Percentiles rank a stretch among this genome's conserved stretches.
Conservation (phyloP, 2,797 vertebrate genomes). For the Peromyscus eremicus region DNA sequence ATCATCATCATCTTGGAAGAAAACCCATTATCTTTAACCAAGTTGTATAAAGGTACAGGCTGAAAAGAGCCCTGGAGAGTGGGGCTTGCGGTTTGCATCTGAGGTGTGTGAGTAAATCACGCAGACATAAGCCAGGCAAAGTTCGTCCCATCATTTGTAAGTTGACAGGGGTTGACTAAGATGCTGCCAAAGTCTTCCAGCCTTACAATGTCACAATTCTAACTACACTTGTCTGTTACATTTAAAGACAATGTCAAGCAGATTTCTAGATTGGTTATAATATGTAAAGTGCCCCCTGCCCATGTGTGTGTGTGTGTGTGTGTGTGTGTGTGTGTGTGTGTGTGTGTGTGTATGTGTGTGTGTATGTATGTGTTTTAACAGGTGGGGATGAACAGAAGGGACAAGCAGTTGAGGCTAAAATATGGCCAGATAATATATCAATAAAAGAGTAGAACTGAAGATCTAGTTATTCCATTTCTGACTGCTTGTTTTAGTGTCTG, state of each 20-base stretch:
- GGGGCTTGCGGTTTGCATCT: background rate
- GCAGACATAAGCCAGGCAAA: background rate
- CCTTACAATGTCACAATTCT: background rate
- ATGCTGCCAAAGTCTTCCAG: background rate
- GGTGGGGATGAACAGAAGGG: background rate
- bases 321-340: background rate
- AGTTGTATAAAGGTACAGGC: background rate
- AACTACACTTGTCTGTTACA: background rate
- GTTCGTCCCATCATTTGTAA: constrained; percentile 14
- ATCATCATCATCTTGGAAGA: background rate
- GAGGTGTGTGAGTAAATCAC: background rate
- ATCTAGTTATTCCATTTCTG: background rate
- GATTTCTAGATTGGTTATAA: background rate
- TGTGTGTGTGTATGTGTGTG: background rate
- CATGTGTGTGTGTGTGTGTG: background rate
- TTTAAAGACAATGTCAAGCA: constrained; percentile 17
- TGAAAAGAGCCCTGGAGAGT: background rate
- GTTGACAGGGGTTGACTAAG: background rate
- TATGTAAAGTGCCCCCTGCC: background rate
- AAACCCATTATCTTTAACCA: background rate
- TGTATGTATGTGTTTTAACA: background rate
- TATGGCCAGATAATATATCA: background rate
- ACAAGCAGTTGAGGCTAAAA: background rate
- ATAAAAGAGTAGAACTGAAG: background rate
- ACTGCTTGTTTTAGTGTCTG: background rate